Evolutionary conservation across 2,113 vertebrate species (phyloP), one percentile per base, ranked within the genome.

Genomic region (Pluvianellus socialis): DNA sequence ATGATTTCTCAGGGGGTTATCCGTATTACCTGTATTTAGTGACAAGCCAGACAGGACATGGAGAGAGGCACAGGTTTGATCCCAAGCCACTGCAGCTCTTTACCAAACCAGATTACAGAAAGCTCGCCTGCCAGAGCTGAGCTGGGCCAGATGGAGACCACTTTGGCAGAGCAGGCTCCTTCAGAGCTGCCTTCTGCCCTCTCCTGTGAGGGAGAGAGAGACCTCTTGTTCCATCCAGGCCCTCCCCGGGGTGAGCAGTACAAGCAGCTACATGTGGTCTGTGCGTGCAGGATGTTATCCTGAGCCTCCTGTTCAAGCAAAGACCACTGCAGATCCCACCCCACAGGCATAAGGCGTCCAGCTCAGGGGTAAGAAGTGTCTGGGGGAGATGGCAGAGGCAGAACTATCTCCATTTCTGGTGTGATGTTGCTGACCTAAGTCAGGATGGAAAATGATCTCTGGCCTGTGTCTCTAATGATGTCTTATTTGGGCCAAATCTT

Each of bases 221-320:
- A 9, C n/a, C 28, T 26, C 40, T 6, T 1, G 2, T 68, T 19
- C 42, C 58, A 63, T 1, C 56, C 0, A 0, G 16, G 5, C 2
- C 52, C 6, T 80, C 30, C 30, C 30, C 47, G 66, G 49, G 44
- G 14, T 0, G 3, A 52, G 55, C 61, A 85, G 55, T 3, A 13
- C 32, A 73, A 73, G 58, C 79, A 70, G 49, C 14, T 11, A 38
- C 10, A 2, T 1, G 17, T 2, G 8, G 50, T 33, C 44, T 56
- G 22, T 24, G 33, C 15, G 42, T 22, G 38, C 76, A n/a, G 22
- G 20, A 2, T 5, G 15, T 56, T 18, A 18, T 47, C 90, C 84
- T 71, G 81, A 70, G 15, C 23, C 33, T 70, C 68, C 44, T 76
- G 27, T 30, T 59, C 40, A 11, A 45, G 44, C 53, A 23, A 1